Base-by-base conservation (phyloP, 2,888 invertebrate genomes). In the Polietes domitor region DNA sequence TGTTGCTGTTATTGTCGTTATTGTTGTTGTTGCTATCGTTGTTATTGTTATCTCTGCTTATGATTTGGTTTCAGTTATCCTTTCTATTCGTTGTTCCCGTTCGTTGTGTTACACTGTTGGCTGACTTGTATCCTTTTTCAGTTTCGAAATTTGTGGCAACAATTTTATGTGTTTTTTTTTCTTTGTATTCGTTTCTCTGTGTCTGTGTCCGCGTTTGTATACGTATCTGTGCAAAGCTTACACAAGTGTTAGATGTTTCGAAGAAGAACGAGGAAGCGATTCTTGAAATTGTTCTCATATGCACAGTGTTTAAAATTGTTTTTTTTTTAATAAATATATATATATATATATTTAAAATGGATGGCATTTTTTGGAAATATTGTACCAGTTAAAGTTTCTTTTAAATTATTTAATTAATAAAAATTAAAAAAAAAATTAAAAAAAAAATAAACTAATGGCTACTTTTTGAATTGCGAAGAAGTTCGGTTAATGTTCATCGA, bases 151-250 rank as follows among this genome's bases (percentile, higher is more conserved):
- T 68, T 41, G 7, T 24, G 68, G 41, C 68, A 68, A 37, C 21
- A 17, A 28, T 68, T 68, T 47, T 47, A 37, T 77, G 65, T 68
- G 41, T n/a, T n/a, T n/a, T n/a, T n/a, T n/a, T n/a, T n/a, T n/a
- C n/a, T 75, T 47, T 21, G 41, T 24, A 3, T 47, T 17, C 19
- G 65, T 37, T 2, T 68, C 43, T 43, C 43, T 43, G 43, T 68
- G 37, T 10, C 15, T 28, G 10, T 68, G 28, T 43, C 15, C 24
- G 24, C 24, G 41, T 21, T 21, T 24, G 68, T 68, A 21, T 68
- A n/a, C n/a, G n/a, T n/a, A 24, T 41, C 21, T 68, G 65, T 37
- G 9, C 32, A 41, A 41, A 41, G 41, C 68, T 76, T 65, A 9
- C 6, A 53, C 26, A 5, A 24, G 12, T 26, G 19, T 75, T 63